Evolutionary conservation across 1,140 invertebrate genomes (phyloP), one percentile per base, ranked within the genome.

Genomic region (Globodera rostochiensis): DNA sequence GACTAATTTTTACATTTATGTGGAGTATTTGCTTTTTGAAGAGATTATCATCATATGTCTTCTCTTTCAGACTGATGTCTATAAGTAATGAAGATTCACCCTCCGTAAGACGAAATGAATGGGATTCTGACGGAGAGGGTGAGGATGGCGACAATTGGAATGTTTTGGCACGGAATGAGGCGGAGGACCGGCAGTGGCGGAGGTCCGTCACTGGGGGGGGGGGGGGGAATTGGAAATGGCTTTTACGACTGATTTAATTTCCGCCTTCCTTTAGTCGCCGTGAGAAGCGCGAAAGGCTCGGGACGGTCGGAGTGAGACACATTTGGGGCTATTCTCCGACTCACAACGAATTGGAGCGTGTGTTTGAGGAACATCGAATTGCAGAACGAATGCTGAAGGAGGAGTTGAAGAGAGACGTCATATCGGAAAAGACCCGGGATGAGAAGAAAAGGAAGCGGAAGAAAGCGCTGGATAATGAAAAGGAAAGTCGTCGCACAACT

Each of bases 311-410:
- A 8, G 36, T 84, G 7, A 11, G 75, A 1, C 66, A 67, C 6
- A 81, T 90, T 71, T 88, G 87, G 87, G 87, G 83, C 6, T 60
- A 74, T 21, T 88, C 87, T 25, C 87, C 87, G 3, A 83, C 86
- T 19, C 85, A 86, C 71, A 49, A 66, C 13, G 87, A 89, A 50
- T 82, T 88, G 57, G 74, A 85, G 69, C 50, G 66, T n/a, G 71
- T 88, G 49, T 86, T 86, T 69, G 80, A 85, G 64, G 84, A 86
- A 80, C 71, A 57, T 45, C 21, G 69, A 85, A 45, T 36, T n/a
- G 84, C 86, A 78, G 79, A 45, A 57, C 73, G 81, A 46, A 85
- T 66, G 77, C 11, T 69, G 15, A 25, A 79, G 25, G 74, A 47
- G 45, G 81, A 85, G 79, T 25, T 53, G 78, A 86, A 71, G 77